Evolutionary conservation across 2,113 vertebrate species (phyloP).

Genomic region (Tychaedon coryphoeus): DNA sequence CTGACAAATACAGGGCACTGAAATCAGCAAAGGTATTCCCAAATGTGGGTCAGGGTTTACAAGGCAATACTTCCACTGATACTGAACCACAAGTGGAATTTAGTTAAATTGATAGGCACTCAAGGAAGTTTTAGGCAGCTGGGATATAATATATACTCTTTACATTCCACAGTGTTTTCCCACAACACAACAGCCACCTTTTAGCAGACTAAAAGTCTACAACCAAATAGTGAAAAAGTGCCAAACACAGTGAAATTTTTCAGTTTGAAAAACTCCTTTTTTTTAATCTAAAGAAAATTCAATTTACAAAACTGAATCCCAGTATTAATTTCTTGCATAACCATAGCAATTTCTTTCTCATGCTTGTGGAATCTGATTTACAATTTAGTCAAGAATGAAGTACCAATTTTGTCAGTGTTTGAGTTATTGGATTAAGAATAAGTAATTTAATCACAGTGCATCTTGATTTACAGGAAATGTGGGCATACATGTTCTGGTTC

Average conservation of each 20-base stretch:
- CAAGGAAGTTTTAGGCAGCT: not conserved
- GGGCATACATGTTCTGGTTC: not conserved
- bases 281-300: not conserved
- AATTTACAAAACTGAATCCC: not conserved
- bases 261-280: not conserved
- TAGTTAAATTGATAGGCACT: not conserved
- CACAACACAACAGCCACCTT: not conserved
- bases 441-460: not conserved
- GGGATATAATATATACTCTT: not conserved
- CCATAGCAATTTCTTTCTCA: not conserved
- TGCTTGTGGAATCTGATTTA: not conserved
- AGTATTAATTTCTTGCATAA: not conserved
- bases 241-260: not conserved
- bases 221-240: not conserved
- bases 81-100: not conserved
- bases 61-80: not conserved
- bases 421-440: not conserved
- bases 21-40: not conserved
- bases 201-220: not conserved
- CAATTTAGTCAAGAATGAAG: not conserved
- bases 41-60: not conserved
- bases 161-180: not conserved
- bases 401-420: not conserved
- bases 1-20: not conserved
- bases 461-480: not conserved